A percentile compares a stretch with the other conserved stretches of the same genome.
These are phyloP conservation scores for Miltochrista miniata DNA, from an alignment of 2,888 invertebrate species.

Conservation along the genomic window DNA sequence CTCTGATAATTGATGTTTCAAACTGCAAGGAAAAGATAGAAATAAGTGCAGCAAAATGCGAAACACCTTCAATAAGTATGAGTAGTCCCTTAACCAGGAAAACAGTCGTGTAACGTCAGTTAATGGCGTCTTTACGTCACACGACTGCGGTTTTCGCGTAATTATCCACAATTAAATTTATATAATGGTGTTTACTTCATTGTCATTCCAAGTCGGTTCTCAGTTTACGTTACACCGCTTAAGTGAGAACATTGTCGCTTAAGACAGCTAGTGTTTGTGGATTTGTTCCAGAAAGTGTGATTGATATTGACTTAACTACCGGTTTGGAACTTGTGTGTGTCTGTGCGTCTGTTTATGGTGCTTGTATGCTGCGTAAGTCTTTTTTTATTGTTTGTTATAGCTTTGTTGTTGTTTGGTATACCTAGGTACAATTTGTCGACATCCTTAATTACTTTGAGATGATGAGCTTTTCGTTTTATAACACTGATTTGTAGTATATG, in stretches of 20 bases:
- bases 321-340: slow-evolving; percentile 18
- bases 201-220: slow-evolving; percentile 46
- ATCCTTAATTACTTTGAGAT: slow-evolving; percentile 34
- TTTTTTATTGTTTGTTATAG: slow-evolving; percentile 18
- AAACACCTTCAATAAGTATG: no score
- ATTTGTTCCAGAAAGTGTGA: slow-evolving; percentile 28
- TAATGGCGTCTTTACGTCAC: slow-evolving; percentile 57
- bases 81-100: slow-evolving; percentile 48
- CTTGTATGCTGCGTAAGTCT: slow-evolving; percentile 25
- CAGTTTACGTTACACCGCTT: slow-evolving; percentile 55
- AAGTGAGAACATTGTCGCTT: slow-evolving; percentile 25
- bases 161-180: slow-evolving; percentile 73
- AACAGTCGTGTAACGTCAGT: slow-evolving; percentile 39
- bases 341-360: slow-evolving; percentile 2
- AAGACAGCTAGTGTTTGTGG: slow-evolving; percentile 9
- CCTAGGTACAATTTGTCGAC: slow-evolving; percentile 33
- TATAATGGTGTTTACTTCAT: slow-evolving; percentile 62
- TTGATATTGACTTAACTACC: slow-evolving; percentile 12
- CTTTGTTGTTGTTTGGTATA: no score
- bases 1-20: no score
- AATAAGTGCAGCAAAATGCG: no score
- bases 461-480: no score
- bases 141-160: slow-evolving; percentile 62
- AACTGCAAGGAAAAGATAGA: no score
- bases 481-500: no score